phyloP scores from a whole-genome alignment of 1,140 invertebrate species.

The Scylla paramamosain region DNA sequence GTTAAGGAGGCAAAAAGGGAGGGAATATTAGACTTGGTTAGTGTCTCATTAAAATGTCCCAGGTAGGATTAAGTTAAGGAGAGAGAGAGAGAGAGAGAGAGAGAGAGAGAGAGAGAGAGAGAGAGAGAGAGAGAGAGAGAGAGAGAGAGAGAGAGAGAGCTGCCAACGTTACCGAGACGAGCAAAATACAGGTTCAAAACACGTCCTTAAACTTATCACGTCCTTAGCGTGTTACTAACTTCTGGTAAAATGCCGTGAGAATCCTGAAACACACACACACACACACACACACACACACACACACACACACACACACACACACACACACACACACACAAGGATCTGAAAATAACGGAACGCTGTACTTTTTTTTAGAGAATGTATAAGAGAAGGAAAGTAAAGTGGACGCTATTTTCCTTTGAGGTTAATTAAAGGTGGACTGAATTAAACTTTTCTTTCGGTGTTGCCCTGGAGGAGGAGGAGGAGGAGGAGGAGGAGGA shows the following conservation, averaged over 20 bases:
- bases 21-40: constrained; percentile 1
- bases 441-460: too few species aligned
- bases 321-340: background rate
- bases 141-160: background rate
- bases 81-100: constrained; percentile 3
- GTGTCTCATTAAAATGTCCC: background rate
- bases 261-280: constrained; percentile 5
- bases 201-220: background rate
- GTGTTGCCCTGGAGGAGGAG: background rate
- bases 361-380: too few species aligned
- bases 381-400: too few species aligned
- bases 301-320: background rate
- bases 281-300: constrained; percentile 7
- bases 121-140: background rate
- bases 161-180: background rate
- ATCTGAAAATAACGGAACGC: background rate
- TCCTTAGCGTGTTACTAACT: background rate
- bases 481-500: background rate
- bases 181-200: background rate
- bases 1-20: background rate
- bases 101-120: constrained; percentile 17
- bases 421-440: too few species aligned
- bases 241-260: background rate
- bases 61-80: background rate
- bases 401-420: too few species aligned